These are phyloP conservation scores for Deroplatys truncata DNA, from an alignment of 2,888 invertebrate genomes.

Conservation along the genomic window DNA sequence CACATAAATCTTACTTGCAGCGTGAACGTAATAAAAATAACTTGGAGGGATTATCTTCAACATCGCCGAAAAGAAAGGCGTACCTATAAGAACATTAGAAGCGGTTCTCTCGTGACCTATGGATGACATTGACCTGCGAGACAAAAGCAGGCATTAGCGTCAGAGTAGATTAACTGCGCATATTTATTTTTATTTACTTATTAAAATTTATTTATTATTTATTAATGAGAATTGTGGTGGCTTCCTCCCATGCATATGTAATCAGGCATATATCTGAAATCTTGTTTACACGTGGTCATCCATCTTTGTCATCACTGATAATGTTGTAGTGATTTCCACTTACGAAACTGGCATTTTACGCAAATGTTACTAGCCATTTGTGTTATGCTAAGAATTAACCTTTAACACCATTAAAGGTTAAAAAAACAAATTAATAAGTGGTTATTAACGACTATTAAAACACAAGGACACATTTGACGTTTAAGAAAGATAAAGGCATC, in stretches of 20 bases:
- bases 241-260: background rate
- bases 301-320: too few relatives aligned
- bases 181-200: background rate
- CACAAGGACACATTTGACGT: too few relatives aligned
- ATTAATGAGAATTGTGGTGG: background rate
- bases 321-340: too few relatives aligned
- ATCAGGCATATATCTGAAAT: background rate
- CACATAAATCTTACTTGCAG: background rate
- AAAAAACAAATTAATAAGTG: too few relatives aligned
- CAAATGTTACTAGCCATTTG: too few relatives aligned
- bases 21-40: background rate
- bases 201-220: background rate
- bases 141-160: background rate
- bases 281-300: too few relatives aligned
- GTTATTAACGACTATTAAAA: too few relatives aligned
- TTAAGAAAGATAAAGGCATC: too few relatives aligned
- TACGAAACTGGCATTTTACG: too few relatives aligned
- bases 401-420: too few relatives aligned
- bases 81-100: background rate
- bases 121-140: background rate
- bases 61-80: background rate
- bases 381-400: too few relatives aligned
- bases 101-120: background rate
- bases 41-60: background rate
- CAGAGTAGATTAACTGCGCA: background rate